A percentile compares a stretch with the other conserved stretches of the same genome.
Conservation (phyloP, 2,797 vertebrate genomes). For the Xiphorhynchus erythropygius region DNA sequence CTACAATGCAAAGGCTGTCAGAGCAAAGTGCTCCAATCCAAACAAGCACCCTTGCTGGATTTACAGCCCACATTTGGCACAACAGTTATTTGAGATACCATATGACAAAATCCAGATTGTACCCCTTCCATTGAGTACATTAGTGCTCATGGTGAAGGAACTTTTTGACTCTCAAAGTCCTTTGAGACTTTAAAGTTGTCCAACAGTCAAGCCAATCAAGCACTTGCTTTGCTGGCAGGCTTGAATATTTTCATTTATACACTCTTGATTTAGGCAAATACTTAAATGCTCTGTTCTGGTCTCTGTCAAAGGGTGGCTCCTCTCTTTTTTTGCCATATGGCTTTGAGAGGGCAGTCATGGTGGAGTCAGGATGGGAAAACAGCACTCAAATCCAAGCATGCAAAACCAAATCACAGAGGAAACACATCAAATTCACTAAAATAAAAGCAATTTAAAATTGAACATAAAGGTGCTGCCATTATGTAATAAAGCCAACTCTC, state of each 20-base stretch:
- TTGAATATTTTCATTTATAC: not conserved
- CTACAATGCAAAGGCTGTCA: no score
- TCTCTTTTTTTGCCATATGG: not conserved
- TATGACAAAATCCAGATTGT: no score
- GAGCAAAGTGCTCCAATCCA: no score
- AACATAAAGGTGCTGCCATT: not conserved
- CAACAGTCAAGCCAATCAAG: no score
- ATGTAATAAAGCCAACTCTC: not conserved
- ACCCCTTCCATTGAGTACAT: no score
- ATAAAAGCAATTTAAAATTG: not conserved
- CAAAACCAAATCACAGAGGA: not conserved
- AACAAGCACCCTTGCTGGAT: no score
- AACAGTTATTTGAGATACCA: no score
- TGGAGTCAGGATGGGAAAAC: accelerated
- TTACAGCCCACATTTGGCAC: no score
- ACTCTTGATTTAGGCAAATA: not conserved
- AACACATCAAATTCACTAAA: accelerated
- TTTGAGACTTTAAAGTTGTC: no score
- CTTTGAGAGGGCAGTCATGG: not conserved
- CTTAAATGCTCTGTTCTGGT: not conserved
- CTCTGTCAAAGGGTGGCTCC: not conserved
- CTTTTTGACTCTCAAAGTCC: no score
- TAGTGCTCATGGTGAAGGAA: no score
- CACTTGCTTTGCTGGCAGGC: not conserved
- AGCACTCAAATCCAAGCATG: not conserved